Evolutionary conservation across 2,888 invertebrate genomes (phyloP).

Genomic region (Mongoloraphidia duomilia): DNA sequence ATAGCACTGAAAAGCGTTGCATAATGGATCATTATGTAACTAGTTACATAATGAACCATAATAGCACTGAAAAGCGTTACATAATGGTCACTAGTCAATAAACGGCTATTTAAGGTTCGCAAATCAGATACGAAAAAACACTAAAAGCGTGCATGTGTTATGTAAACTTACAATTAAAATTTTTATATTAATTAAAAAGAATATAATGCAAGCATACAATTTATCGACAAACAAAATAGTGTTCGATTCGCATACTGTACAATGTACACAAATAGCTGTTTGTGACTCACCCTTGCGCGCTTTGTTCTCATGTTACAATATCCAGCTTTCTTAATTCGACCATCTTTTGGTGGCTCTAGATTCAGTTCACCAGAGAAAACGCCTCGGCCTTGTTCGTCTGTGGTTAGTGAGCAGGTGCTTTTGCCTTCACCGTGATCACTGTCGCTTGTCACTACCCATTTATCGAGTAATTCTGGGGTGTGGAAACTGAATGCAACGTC

Average conservation of each 20-base stretch:
- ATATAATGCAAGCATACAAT: neutral
- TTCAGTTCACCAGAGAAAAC: constrained; percentile 58
- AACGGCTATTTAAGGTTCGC: no score
- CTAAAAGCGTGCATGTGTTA: no score
- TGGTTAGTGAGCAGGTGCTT: constrained; percentile 49
- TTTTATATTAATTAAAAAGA: neutral
- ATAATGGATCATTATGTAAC: no score
- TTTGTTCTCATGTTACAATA: constrained; percentile 67
- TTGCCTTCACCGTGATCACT: constrained; percentile 69
- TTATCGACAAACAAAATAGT: no score
- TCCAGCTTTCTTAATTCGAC: constrained; percentile 59
- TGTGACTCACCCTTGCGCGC: constrained; percentile 42
- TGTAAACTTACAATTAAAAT: neutral
- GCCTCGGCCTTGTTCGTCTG: constrained; percentile 53
- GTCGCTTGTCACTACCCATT: constrained; percentile 64
- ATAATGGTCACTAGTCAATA: no score
- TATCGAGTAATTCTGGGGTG: constrained; percentile 41
- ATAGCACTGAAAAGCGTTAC: no score
- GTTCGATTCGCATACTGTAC: no score
- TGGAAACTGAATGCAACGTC: constrained; percentile 61
- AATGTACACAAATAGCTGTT: no score
- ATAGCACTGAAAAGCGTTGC: no score
- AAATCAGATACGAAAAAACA: no score
- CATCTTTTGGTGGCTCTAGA: constrained; percentile 64
- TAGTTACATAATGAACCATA: no score